Base-by-base conservation (phyloP, 2,888 invertebrate genomes). In the Bursaphelenchus okinawaensis region DNA sequence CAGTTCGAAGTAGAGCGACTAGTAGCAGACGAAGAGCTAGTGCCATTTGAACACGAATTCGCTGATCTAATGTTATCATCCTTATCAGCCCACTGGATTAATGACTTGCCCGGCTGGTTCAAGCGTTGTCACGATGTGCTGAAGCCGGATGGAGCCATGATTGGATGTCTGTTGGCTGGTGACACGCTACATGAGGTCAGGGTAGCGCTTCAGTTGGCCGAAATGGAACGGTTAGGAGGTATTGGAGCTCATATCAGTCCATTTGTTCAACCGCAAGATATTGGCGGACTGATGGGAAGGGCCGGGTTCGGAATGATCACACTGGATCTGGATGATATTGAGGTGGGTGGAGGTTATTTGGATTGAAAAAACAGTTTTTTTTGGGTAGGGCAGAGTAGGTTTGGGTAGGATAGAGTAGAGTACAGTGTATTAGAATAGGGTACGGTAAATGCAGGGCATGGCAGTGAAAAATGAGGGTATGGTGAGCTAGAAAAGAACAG, bases 151-250 rank as follows among this genome's bases (percentile, higher is more conserved):
- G 94, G 95, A 27, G 93, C 90, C 0, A 91, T 98, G 79, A 87
- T 98, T 80, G 95, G 91, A 0, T 89, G 93, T 40, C 87, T 98
- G 71, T 93, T 95, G 84, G 96, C 95, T 0, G 92, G 93, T 0
- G 95, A 98, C 74, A 95, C 95, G 0, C 86, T 98, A 0, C 92
- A 88, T 84, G 93, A 99, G 84, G 85, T 98, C 19, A 84, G 89
- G 19, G 91, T 92, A 66, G 89, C 95, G 0, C 85, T 99, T 9
- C 96, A 96, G 83, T 83, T 96, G 67, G 96, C 96, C 0, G 96
- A 98, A 73, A 70, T 74, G 12, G 98, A 98, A 84, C 86, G 93
- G 31, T 86, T 88, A 70, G 94, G 94, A 2, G 85, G 85, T 68
- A 74, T 83, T 23, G 75, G 77, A 7, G 70, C 77, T 0, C 82